Evolutionary conservation across 2,888 invertebrate species (phyloP).

Genomic region (Polietes domitor): DNA sequence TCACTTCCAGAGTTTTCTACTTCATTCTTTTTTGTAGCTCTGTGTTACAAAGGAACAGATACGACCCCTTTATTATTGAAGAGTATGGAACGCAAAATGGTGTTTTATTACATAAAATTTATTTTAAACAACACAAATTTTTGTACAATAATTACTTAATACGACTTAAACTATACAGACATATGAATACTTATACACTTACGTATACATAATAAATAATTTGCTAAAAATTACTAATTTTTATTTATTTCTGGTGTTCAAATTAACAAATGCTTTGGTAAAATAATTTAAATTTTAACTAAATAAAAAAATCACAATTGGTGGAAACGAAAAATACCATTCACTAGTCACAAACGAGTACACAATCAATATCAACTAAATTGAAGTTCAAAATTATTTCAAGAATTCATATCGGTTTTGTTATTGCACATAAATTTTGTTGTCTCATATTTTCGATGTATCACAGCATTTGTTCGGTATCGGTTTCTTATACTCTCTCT

Average conservation of each 20-base stretch:
- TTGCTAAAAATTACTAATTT: constrained; percentile 63
- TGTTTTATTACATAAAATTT: constrained; percentile 33
- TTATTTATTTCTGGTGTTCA: constrained; percentile 44
- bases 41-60: too few species aligned
- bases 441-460: constrained; percentile 60
- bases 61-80: too few species aligned
- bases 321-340: not conserved
- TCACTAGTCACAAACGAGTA: not conserved
- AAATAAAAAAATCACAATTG: not conserved
- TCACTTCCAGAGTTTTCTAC: too few species aligned
- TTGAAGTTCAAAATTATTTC: not conserved
- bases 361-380: too few species aligned
- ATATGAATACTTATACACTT: constrained; percentile 19
- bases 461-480: constrained; percentile 58
- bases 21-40: too few species aligned
- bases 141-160: constrained; percentile 21
- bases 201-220: constrained; percentile 40
- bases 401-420: not conserved
- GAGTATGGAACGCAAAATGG: constrained; percentile 11
- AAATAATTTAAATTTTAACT: constrained; percentile 28
- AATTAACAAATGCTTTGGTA: constrained; percentile 62
- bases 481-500: not conserved
- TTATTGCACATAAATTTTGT: constrained; percentile 30
- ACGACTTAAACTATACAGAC: constrained; percentile 19
- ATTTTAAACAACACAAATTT: constrained; percentile 54